Base-by-base conservation (phyloP, 2,113 vertebrate genomes). In the Vanacampus margaritifer region DNA sequence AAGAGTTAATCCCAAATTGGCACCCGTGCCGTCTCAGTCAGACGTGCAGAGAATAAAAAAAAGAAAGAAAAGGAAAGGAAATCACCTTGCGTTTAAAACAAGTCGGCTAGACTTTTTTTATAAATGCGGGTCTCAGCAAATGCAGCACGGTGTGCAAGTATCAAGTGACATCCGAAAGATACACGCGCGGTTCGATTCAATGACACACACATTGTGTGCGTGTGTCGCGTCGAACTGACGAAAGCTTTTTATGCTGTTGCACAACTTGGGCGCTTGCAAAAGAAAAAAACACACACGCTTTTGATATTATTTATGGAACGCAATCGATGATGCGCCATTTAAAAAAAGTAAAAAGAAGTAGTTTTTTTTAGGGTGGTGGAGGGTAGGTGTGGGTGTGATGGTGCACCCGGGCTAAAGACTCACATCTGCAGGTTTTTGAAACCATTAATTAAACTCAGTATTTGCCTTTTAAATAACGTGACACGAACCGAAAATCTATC, bases 1-100 rank as follows among this genome's bases (percentile, higher is more conserved):
- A 91, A 88, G 89, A 88, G 89, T 89, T 91, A 82, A 89, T 90
- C 82, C 87, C 77, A 81, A 84, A 79, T 87, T 91, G 89, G 88
- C 89, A 89, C 79, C 72, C 76, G 69, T 65, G 80, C 28, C 4
- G 28, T 75, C 80, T 87, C 71, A 67, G 71, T 79, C 87, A 81
- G 85, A 89, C 79, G 87, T 86, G 86, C 82, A 9, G 77, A 76
- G 85, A 90, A 87, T 88, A 4, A 43, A 65, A 75, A 84, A 80
- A 69, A 74, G 74, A 48, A 79, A 79, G 8, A 24, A 26, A 24
- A 23, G 16, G 16, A 46, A 62, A 62, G 41, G 17, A 64, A 50
- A 26, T 14, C 64, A 35, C 84, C 83, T 78, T 63, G 75, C 83
- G 67, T 73, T 69, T 77, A 80, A 0, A 11, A 60, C 1, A 41